phyloP scores from a whole-genome alignment of 1,140 invertebrate genomes.

The Drosophila sproati region DNA sequence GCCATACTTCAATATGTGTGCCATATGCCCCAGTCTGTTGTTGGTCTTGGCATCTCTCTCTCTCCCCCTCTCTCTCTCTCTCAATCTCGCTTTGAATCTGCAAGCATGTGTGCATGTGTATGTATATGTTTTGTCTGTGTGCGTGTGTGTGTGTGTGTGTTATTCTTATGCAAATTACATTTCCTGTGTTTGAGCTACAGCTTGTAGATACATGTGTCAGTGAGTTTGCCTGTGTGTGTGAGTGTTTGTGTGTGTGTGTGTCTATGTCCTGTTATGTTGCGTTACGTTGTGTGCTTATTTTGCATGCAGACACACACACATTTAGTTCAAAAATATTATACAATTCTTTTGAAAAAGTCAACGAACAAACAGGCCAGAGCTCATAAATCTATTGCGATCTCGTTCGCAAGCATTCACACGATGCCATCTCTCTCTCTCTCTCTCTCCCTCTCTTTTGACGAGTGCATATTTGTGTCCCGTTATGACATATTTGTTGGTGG shows the following conservation, averaged over 20 bases:
- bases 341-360: conserved; percentile 81
- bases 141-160: conserved; percentile 46
- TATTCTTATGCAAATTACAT: conserved; percentile 82
- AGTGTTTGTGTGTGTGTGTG: conserved; percentile 13
- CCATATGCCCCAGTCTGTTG: conserved; percentile 64
- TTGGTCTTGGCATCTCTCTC: conserved; percentile 20
- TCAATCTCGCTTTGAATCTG: conserved; percentile 8
- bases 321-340: conserved; percentile 79
- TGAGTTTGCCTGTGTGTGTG: conserved; percentile 18
- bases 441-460: conserved; percentile 19
- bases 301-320: conserved; percentile 60
- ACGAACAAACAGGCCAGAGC: conserved; percentile 65
- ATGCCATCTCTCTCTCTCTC: conserved; percentile 5
- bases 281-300: conserved; percentile 43
- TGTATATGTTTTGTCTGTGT: conserved; percentile 2
- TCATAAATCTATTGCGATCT: conserved; percentile 67
- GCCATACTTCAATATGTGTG: conserved; percentile 79
- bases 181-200: conserved; percentile 81
- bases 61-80: conserved; percentile 8
- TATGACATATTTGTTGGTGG: conserved; percentile 78
- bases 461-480: conserved; percentile 53
- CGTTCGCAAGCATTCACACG: not conserved
- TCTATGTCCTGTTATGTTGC: too few relatives aligned
- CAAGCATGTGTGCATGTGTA: conserved; percentile 22
- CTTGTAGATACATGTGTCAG: conserved; percentile 69